phyloP scores from a whole-genome alignment of 2,113 vertebrate genomes.

The Clarias magur region DNA sequence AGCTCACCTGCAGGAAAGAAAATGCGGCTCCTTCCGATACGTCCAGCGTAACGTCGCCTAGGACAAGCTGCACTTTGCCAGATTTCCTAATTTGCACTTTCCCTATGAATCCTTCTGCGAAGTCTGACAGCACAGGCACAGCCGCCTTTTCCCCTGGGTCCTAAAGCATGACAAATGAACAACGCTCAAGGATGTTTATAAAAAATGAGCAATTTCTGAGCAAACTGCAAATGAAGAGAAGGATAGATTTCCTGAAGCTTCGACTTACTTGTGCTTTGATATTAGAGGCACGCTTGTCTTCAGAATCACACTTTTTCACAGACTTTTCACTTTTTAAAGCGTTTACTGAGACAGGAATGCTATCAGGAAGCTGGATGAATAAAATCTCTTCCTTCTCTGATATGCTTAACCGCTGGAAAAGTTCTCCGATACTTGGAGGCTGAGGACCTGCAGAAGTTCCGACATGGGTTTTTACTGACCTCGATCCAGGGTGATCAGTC shows the following conservation, averaged over 20 bases:
- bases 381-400: constrained; percentile 70
- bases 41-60: constrained; percentile 71
- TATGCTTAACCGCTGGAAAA: constrained; percentile 67
- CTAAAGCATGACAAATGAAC: constrained; percentile 44
- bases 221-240: background rate
- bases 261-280: constrained; percentile 61
- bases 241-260: background rate
- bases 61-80: constrained; percentile 72
- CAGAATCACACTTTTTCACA: constrained; percentile 56
- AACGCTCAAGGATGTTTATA: too few species aligned
- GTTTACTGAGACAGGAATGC: constrained; percentile 59
- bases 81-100: constrained; percentile 75
- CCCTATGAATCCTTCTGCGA: constrained; percentile 72
- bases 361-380: constrained; percentile 77
- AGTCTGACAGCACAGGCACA: constrained; percentile 63
- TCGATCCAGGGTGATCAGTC: background rate
- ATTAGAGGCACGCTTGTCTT: constrained; percentile 55
- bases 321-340: constrained; percentile 41
- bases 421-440: constrained; percentile 58
- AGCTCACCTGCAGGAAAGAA: constrained; percentile 74
- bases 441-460: constrained; percentile 31
- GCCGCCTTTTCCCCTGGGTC: constrained; percentile 51
- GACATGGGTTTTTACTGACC: background rate
- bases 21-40: constrained; percentile 73
- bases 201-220: background rate